phyloP scores from a whole-genome alignment of 2,113 vertebrate species.

The Zapus hudsonius region DNA sequence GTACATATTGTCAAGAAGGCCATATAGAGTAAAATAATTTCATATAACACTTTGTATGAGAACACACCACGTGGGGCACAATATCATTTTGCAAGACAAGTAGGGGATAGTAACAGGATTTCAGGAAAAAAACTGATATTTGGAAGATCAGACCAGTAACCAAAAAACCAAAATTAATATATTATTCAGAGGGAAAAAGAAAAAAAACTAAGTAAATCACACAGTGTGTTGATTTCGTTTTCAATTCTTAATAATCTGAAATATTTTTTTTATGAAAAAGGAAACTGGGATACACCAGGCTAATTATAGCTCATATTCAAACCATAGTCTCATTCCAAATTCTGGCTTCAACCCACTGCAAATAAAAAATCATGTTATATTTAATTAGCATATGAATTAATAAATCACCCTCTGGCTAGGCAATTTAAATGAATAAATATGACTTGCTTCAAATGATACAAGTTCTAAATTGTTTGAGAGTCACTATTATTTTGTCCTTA shows the following conservation, averaged over 20 bases:
- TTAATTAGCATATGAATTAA: slow-evolving; percentile 59
- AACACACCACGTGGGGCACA: neutral
- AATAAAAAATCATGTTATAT: slow-evolving; percentile 27
- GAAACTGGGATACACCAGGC: neutral
- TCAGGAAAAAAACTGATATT: neutral
- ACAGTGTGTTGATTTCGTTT: neutral
- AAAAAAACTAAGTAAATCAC: neutral
- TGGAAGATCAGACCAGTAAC: neutral
- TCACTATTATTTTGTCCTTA: slow-evolving; percentile 1
- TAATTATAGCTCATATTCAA: slow-evolving; percentile 34
- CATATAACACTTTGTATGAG: neutral
- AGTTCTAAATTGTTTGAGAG: neutral
- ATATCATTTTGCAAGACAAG: neutral
- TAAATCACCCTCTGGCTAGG: neutral
- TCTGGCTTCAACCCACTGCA: neutral
- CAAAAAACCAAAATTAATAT: neutral
- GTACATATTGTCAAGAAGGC: neutral
- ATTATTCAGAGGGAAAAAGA: neutral
- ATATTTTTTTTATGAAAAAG: neutral
- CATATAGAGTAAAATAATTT: neutral
- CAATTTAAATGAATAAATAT: slow-evolving; percentile 53
- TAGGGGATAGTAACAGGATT: neutral
- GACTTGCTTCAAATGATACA: neutral
- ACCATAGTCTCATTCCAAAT: slow-evolving; percentile 10
- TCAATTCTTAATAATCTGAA: slow-evolving; percentile 20